Conservation (phyloP, 1,140 invertebrate species). For the Lysiphlebus fabarum region DNA sequence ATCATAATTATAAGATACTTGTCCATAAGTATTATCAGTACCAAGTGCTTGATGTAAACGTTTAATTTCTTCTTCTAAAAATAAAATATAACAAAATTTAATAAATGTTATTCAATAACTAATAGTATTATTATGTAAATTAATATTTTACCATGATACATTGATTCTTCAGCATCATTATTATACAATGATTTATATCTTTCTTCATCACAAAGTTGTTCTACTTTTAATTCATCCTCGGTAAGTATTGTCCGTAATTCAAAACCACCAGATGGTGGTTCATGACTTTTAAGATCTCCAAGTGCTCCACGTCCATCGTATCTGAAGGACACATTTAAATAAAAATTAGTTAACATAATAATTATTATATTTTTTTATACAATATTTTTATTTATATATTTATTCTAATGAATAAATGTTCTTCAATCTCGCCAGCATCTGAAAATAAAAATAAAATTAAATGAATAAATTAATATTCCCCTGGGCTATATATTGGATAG, state of each 20-base stretch:
- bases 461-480: slow-evolving; percentile 11
- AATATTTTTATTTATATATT: slow-evolving; percentile 10
- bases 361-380: slow-evolving; percentile 17
- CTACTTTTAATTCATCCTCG: slow-evolving; percentile 76
- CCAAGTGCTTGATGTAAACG: slow-evolving; percentile 73
- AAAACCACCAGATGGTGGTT: slow-evolving; percentile 70
- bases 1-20: slow-evolving; percentile 78
- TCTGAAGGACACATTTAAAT: slow-evolving; percentile 62
- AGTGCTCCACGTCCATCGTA: slow-evolving; percentile 92
- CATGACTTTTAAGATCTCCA: slow-evolving; percentile 70
- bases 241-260: slow-evolving; percentile 67
- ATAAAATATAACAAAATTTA: slow-evolving; percentile 13
- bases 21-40: slow-evolving; percentile 67
- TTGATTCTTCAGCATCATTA: slow-evolving; percentile 79
- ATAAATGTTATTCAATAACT: slow-evolving; percentile 6
- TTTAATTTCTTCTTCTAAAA: slow-evolving; percentile 86
- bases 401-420: slow-evolving; percentile 22
- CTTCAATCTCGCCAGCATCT: slow-evolving; percentile 37
- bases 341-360: slow-evolving; percentile 36
- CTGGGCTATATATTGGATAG: not conserved
- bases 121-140: slow-evolving; percentile 1
- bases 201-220: slow-evolving; percentile 87
- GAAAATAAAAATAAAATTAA: slow-evolving; percentile 35
- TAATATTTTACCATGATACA: slow-evolving; percentile 70
- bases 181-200: slow-evolving; percentile 82